phyloP scores from a whole-genome alignment of 2,113 vertebrate species.

The Dolichallabes microphthalmus region DNA sequence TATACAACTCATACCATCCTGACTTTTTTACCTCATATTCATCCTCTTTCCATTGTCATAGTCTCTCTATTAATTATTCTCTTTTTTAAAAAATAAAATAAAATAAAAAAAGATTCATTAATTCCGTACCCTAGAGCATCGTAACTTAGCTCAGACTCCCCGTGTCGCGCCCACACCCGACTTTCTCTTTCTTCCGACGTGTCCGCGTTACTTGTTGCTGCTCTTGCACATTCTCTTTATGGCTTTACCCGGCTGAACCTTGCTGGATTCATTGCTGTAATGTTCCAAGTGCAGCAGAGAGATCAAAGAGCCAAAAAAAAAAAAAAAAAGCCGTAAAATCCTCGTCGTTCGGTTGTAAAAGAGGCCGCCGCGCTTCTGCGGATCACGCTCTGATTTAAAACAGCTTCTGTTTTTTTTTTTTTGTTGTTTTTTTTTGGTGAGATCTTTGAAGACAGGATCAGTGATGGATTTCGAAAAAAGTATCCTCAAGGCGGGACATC shows the following conservation, averaged over 20 bases:
- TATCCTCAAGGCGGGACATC: slow-evolving; percentile 7
- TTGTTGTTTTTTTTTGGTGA: not conserved
- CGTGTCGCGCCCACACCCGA: not conserved
- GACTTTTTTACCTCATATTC: not conserved
- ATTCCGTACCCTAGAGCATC: not conserved
- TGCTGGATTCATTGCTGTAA: slow-evolving; percentile 35
- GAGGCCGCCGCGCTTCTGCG: not conserved
- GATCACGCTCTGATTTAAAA: slow-evolving; percentile 25
- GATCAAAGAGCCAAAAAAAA: slow-evolving; percentile 42
- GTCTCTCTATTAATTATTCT: not conserved
- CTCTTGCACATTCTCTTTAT: slow-evolving; percentile 8
- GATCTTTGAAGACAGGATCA: slow-evolving; percentile 33
- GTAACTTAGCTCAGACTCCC: not conserved
- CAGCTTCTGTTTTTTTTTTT: slow-evolving; percentile 26
- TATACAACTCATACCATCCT: slow-evolving; percentile 29
- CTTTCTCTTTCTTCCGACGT: not conserved
- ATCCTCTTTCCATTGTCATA: not conserved
- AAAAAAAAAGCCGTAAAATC: slow-evolving; percentile 38
- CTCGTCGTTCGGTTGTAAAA: slow-evolving; percentile 35
- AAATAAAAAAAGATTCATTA: not conserved
- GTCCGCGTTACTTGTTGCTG: slow-evolving; percentile 32
- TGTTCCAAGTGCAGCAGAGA: slow-evolving; percentile 17
- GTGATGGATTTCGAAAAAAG: slow-evolving; percentile 35
- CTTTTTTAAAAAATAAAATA: not conserved
- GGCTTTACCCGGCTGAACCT: slow-evolving; percentile 5